Conservation (phyloP, 2,113 vertebrate genomes). For the Hydrolagus affinis region DNA sequence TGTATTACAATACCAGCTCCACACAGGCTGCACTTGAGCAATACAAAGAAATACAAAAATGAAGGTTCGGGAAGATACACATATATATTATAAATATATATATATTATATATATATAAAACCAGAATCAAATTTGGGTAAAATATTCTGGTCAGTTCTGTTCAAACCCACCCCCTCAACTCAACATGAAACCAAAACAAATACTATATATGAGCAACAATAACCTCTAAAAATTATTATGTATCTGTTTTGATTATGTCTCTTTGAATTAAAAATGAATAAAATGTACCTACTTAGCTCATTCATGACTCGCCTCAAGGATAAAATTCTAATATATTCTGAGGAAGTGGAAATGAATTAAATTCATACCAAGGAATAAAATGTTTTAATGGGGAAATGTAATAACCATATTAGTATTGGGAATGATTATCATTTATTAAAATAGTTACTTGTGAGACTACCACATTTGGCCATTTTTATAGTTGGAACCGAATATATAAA, state of each 20-base stretch:
- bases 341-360: background rate
- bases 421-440: background rate
- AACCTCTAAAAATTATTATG: background rate
- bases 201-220: background rate
- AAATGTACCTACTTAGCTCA: background rate
- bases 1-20: slow-evolving; percentile 27
- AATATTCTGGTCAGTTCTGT: too few relatives aligned
- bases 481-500: too few relatives aligned
- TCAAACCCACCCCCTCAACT: background rate
- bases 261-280: background rate
- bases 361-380: background rate
- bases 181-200: background rate
- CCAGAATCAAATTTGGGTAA: too few relatives aligned
- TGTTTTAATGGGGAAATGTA: background rate
- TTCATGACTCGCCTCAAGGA: background rate
- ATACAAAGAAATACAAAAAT: slow-evolving; percentile 16
- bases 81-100: slow-evolving; percentile 6
- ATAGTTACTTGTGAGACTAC: background rate
- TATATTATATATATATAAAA: too few relatives aligned
- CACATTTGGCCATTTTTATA: background rate
- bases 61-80: background rate
- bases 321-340: background rate
- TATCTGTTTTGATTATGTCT: background rate
- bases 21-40: slow-evolving; percentile 14
- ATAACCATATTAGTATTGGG: background rate